Percentiles rank a stretch among this genome's conserved stretches.
Conservation (phyloP, 2,888 invertebrate genomes). For the Sisyra nigra region DNA sequence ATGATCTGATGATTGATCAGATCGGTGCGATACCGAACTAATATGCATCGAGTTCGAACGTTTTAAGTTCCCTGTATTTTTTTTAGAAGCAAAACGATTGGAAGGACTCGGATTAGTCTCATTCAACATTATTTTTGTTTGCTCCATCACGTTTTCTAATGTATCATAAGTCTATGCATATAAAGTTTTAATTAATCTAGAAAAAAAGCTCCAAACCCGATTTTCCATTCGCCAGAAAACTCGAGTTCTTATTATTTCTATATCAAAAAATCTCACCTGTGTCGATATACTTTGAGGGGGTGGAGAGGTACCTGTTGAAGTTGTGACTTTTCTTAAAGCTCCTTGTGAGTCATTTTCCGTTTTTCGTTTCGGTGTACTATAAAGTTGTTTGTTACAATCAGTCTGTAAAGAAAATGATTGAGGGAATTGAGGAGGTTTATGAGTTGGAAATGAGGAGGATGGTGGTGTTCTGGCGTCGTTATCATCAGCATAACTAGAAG, state of each 20-base stretch:
- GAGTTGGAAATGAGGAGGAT: neutral
- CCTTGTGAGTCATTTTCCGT: constrained; percentile 8
- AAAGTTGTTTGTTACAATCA: neutral
- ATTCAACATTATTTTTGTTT: constrained; percentile 9
- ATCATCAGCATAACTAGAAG: neutral
- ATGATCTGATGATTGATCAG: constrained; percentile 24
- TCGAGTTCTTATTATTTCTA: constrained; percentile 7
- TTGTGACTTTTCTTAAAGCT: constrained; percentile 15
- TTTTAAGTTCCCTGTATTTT: constrained; percentile 16
- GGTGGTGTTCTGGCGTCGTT: neutral
- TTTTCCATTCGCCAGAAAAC: too few relatives aligned
- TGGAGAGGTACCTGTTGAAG: constrained; percentile 67
- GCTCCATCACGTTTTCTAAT: constrained; percentile 17
- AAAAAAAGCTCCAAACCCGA: too few relatives aligned
- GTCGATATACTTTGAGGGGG: constrained; percentile 78
- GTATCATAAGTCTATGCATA: constrained; percentile 31
- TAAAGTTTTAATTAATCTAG: too few relatives aligned
- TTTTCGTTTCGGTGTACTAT: neutral
- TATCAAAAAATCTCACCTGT: constrained; percentile 46
- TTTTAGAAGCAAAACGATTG: neutral
- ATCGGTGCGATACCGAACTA: constrained; percentile 24
- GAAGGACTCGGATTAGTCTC: constrained; percentile 3
- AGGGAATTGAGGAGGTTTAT: neutral
- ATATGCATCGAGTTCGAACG: constrained; percentile 22
- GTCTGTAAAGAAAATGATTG: neutral